Base-by-base conservation (phyloP, 1,140 invertebrate species). In the Augochlora pura region DNA sequence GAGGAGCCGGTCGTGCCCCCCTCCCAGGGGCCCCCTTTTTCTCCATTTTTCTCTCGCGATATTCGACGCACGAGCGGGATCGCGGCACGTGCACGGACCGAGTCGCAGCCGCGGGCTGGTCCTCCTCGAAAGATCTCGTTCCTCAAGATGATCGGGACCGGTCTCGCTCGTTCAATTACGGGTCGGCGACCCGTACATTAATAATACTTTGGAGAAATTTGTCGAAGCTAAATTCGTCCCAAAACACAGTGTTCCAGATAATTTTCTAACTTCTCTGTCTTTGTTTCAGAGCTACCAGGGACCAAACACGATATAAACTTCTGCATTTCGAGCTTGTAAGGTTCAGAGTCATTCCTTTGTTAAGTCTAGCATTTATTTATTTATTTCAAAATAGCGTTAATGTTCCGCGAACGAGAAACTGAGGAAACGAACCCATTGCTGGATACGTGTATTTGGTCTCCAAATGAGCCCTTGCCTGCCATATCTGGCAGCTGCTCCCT, bases 401-500 rank as follows among this genome's bases (percentile, higher is more conserved):
- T n/a, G n/a, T n/a, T n/a, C n/a, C n/a, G n/a, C n/a, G n/a, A n/a
- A n/a, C n/a, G n/a, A 10, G 5, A 10, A 57, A n/a, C 54, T 21
- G 9, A 23, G 2, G 42, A 46, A 14, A 12, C 42, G 0, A 14
- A 46, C 10, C 2, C 42, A 2, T 25, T 0, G 10, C 23, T 25
- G 14, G 25, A 59, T 25, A 25, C 25, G 25, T 46, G 42, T 46
- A 46, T 46, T 59, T 25, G 57, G 25, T 14, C 12, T 59, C 12
- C 25, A 0, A 10, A 12, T 23, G 42, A 46, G 42, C 12, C 42
- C 42, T 46, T 14, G 42, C 10, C 85, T 18, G 16, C 81, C 85
- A 25, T 83, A 82, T 88, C 85, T 84, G 74, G 77, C 90, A 91
- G 88, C 89, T 91, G 90, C 79, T 77, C 67, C 65, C 76, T 63